These are phyloP conservation scores for Todiramphus saurophagus DNA, from an alignment of 2,113 vertebrate genomes.

Conservation along the genomic window DNA sequence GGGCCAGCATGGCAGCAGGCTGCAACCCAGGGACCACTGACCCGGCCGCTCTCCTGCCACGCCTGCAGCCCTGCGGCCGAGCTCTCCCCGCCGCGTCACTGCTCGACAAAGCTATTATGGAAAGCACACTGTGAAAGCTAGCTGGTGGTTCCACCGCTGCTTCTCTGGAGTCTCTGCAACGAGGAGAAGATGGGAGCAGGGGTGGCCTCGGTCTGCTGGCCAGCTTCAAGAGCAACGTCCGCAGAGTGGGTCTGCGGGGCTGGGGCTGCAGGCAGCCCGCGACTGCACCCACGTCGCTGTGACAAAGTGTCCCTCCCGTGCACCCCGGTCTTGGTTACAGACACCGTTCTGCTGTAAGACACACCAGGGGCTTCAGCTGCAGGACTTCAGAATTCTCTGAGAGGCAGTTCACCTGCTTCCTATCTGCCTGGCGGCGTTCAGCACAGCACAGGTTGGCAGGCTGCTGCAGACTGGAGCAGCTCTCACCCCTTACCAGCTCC, in stretches of 20 bases:
- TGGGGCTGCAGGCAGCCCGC: rapidly evolving
- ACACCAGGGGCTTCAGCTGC: background rate
- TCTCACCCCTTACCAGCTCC: background rate
- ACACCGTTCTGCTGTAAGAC: background rate
- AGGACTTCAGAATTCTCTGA: no score
- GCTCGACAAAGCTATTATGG: rapidly evolving
- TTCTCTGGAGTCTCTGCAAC: background rate
- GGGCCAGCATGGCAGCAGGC: rapidly evolving
- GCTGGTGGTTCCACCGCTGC: background rate
- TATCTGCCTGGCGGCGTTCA: background rate
- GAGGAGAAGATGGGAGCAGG: rapidly evolving
- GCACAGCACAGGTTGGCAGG: background rate
- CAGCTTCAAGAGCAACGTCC: background rate
- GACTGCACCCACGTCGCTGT: rapidly evolving
- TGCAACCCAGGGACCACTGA: no score
- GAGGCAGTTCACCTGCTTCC: background rate
- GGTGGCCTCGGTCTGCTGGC: background rate
- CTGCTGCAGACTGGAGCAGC: background rate
- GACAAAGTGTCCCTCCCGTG: background rate
- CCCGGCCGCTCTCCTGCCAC: background rate
- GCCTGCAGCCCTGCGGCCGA: background rate
- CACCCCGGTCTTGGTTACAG: background rate
- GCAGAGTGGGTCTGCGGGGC: rapidly evolving
- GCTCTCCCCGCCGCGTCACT: no score
- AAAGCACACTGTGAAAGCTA: background rate